These are phyloP conservation scores for Drosophila aldrichi DNA, from an alignment of 2,888 invertebrate species.

Conservation along the genomic window DNA sequence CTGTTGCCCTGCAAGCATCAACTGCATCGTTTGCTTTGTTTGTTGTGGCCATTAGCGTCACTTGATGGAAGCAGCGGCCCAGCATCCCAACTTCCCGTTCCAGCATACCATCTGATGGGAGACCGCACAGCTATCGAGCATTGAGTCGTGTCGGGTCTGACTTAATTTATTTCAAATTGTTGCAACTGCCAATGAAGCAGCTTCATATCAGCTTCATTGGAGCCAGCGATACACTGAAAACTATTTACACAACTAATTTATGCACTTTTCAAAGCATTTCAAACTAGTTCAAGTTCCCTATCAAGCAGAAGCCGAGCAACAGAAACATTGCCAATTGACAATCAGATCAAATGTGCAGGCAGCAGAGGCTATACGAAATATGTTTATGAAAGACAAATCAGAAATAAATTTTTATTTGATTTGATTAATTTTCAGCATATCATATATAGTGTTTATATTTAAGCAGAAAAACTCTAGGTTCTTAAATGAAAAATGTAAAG, in stretches of 20 bases:
- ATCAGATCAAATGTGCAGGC: slow-evolving; percentile 9
- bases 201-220: slow-evolving; percentile 13
- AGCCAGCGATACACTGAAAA: slow-evolving; percentile 39
- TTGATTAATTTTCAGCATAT: no score
- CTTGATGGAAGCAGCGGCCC: slow-evolving; percentile 59
- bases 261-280: slow-evolving; percentile 54
- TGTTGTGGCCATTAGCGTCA: slow-evolving; percentile 80
- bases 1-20: slow-evolving; percentile 48
- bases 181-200: slow-evolving; percentile 50
- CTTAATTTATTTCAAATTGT: slow-evolving; percentile 80
- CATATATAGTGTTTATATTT: no score
- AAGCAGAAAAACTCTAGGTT: no score
- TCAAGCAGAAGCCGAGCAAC: no score
- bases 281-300: slow-evolving; percentile 52
- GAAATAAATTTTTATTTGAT: no score
- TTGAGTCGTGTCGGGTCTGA: slow-evolving; percentile 50
- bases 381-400: no score
- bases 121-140: slow-evolving; percentile 18
- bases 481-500: no score
- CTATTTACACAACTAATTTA: slow-evolving; percentile 74
- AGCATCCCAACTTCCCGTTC: slow-evolving; percentile 8
- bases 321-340: slow-evolving; percentile 18
- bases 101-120: slow-evolving; percentile 6
- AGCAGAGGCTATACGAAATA: no score
- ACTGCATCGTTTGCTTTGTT: slow-evolving; percentile 73